Base-by-base conservation (phyloP, 2,888 invertebrate genomes). In the Archaeoteleia sp. region DNA sequence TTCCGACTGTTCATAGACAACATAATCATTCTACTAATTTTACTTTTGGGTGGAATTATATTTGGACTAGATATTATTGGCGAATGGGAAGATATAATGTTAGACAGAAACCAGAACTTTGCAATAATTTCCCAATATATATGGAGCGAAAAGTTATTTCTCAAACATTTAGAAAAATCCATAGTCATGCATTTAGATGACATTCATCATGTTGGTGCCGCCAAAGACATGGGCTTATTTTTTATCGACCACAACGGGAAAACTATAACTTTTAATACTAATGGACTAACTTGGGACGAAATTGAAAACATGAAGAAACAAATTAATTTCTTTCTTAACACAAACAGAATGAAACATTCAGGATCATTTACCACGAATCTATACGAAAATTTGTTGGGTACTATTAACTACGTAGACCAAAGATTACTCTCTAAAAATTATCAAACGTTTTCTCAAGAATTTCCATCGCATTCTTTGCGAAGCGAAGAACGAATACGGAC, bases 1-100 rank as follows among this genome's bases (percentile, higher is more conserved):
- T 75, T 67, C 10, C 61, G 53, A 9, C 68, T 53, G 0, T n/a
- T 79, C 14, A 71, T 73, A 2, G 67, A 63, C 15, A 75, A 74
- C 34, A 14, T 60, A 6, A 67, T 74, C 13, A 37, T 73, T 7
- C 20, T 69, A 10, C 45, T 63, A 1, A 58, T 75, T 13, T 67
- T 75, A 20, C 30, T 75, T 12, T 34, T 78, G 25, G 75, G 78
- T 0, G 71, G 71, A 14, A 74, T 78, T 4, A 74, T 77, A 43
- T 80, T 78, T 30, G 72, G 67, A 10, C 32, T 80, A 13, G 80
- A 80, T 9, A 49, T 62, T 5, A 48, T 79, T 8, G 80, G 78
- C 23, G 76, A 74, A 51, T 78, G 78, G 76, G 78, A 79, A 46
- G 76, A 78, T 32, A 45, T 80, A 6, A 34, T 74, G 30, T 55